A percentile compares a stretch with the other conserved stretches of the same genome.
phyloP scores from a whole-genome alignment of 2,797 vertebrate species.

The Sebastes baramenuke region DNA sequence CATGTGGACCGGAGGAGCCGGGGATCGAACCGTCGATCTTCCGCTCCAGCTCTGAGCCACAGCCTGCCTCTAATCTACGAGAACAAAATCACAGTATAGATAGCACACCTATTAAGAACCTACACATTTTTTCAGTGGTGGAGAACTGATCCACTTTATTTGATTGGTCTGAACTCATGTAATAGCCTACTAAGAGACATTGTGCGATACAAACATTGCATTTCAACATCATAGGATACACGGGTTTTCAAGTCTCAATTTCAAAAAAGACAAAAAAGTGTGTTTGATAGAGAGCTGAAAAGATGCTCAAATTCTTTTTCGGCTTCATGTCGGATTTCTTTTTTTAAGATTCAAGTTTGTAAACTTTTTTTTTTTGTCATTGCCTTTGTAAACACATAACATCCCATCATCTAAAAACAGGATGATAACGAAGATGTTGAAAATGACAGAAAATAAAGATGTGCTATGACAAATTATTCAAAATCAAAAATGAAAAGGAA shows the following conservation, averaged over 20 bases:
- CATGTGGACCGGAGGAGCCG: no score
- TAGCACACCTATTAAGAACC: conserved; percentile 22
- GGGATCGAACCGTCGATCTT: no score
- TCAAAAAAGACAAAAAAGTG: conserved; percentile 78
- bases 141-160: conserved; percentile 92
- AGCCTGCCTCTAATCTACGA: background rate
- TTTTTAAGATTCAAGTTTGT: conserved; percentile 86
- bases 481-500: conserved; percentile 55
- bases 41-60: no score
- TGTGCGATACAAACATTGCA: conserved; percentile 87
- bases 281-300: conserved; percentile 77
- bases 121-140: conserved; percentile 67
- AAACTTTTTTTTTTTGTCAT: conserved; percentile 79
- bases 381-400: conserved; percentile 85
- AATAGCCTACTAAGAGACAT: conserved; percentile 89
- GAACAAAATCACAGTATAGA: background rate
- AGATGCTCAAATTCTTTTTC: conserved; percentile 76
- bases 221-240: conserved; percentile 85
- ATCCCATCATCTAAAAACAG: conserved; percentile 72
- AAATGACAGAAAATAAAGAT: conserved; percentile 72
- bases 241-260: conserved; percentile 88
- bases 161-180: conserved; percentile 90
- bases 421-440: conserved; percentile 79
- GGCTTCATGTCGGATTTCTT: conserved; percentile 76
- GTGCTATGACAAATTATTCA: conserved; percentile 66